Percentiles rank a stretch among this genome's conserved stretches.
These are phyloP conservation scores for Julus scandinavius DNA, from an alignment of 2,888 invertebrate genomes.

Conservation along the genomic window DNA sequence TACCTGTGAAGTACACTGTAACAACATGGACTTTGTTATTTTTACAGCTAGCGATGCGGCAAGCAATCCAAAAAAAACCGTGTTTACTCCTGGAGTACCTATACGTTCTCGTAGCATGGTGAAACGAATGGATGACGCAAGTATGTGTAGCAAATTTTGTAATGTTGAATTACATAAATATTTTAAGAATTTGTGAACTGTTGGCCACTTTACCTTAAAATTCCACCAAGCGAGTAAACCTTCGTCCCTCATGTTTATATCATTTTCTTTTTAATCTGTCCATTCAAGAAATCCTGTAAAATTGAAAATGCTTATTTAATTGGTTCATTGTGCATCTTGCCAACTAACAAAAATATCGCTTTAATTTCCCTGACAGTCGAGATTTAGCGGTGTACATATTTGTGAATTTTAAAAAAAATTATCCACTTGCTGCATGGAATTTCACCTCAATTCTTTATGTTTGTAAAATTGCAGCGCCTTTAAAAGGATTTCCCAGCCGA, in stretches of 20 bases:
- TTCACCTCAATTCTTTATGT: not conserved
- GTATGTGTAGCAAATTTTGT: constrained; percentile 68
- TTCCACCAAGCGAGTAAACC: too few relatives aligned
- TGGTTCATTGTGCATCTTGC: too few relatives aligned
- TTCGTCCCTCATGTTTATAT: too few relatives aligned
- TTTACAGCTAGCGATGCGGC: constrained; percentile 82
- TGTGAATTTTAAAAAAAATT: too few relatives aligned
- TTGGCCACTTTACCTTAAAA: not conserved
- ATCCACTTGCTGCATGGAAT: not conserved
- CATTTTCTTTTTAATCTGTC: too few relatives aligned
- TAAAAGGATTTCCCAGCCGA: constrained; percentile 90
- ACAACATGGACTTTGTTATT: not conserved
- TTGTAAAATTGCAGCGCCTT: constrained; percentile 74
- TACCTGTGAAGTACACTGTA: not conserved
- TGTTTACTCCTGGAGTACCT: constrained; percentile 84
- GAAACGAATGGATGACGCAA: constrained; percentile 95
- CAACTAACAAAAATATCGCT: too few relatives aligned
- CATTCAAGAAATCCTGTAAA: too few relatives aligned
- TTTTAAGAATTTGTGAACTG: constrained; percentile 45
- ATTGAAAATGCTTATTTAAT: too few relatives aligned
- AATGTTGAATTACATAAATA: constrained; percentile 49
- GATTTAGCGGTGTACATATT: too few relatives aligned
- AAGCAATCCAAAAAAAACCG: constrained; percentile 83
- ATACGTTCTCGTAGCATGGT: constrained; percentile 89
- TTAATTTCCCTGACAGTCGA: too few relatives aligned